Percentiles rank a stretch among this genome's conserved stretches.
phyloP scores from a whole-genome alignment of 2,888 invertebrate genomes.

The Leptinotarsa tumamoca region DNA sequence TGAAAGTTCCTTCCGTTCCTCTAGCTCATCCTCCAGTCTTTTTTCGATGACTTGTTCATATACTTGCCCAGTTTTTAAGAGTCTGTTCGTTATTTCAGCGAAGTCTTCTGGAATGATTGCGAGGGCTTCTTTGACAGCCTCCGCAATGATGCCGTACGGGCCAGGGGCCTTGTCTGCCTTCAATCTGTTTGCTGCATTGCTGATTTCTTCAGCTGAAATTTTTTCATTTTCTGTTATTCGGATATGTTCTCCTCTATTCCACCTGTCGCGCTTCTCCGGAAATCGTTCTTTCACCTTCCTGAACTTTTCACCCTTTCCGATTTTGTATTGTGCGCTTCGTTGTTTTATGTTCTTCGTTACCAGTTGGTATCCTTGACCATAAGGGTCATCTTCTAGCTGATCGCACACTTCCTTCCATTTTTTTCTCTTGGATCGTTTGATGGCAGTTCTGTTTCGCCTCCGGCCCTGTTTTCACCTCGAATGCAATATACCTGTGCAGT shows the following conservation, averaged over 20 bases:
- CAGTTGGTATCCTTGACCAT: constrained; percentile 2
- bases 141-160: neutral
- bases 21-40: neutral
- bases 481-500: neutral
- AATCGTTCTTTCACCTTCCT: neutral
- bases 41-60: neutral
- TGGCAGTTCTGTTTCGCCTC: neutral
- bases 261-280: neutral
- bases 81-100: neutral
- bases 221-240: neutral
- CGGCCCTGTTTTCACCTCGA: neutral
- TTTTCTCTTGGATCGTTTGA: neutral
- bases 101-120: neutral
- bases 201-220: neutral
- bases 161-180: constrained; percentile 9
- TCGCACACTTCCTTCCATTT: constrained; percentile 9
- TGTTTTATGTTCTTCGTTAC: neutral
- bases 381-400: neutral
- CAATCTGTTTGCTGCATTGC: neutral
- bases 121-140: neutral
- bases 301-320: neutral
- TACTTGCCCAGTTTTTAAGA: neutral
- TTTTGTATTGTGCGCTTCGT: neutral
- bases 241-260: neutral
- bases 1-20: neutral